Evolutionary conservation across 1,140 invertebrate genomes (phyloP).

Genomic region (Lordiphosa stackelbergi): DNA sequence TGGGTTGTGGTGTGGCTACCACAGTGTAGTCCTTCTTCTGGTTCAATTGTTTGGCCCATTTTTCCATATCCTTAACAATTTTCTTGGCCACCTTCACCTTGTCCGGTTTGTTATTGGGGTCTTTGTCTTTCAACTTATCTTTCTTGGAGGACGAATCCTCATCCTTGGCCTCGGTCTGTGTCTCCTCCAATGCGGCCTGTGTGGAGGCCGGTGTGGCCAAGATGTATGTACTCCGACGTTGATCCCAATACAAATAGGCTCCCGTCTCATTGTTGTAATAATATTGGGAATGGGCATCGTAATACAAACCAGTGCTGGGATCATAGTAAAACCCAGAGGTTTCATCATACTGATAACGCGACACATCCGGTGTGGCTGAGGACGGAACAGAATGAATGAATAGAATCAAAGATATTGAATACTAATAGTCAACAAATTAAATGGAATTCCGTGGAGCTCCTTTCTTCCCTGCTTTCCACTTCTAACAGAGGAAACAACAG

Average conservation of each 20-base stretch:
- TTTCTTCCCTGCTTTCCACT: no score
- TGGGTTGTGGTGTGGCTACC: conserved; percentile 63
- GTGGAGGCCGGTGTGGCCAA: conserved; percentile 82
- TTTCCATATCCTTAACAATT: conserved; percentile 97
- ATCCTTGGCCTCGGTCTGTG: conserved; percentile 44
- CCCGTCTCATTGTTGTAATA: conserved; percentile 93
- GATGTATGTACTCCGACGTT: conserved; percentile 87
- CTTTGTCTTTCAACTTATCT: conserved; percentile 67
- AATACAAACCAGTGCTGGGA: conserved; percentile 93
- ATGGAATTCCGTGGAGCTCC: no score
- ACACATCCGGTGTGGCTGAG: conserved; percentile 90
- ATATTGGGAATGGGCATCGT: conserved; percentile 96
- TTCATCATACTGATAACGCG: conserved; percentile 95
- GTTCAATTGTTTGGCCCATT: conserved; percentile 97
- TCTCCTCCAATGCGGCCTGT: conserved; percentile 69
- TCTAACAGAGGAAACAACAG: no score
- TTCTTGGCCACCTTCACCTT: conserved; percentile 98
- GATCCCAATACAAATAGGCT: conserved; percentile 97
- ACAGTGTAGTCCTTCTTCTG: conserved; percentile 91
- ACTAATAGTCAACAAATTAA: no score
- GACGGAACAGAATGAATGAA: conserved; percentile 1
- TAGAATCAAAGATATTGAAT: no score
- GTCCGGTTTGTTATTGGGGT: conserved; percentile 79
- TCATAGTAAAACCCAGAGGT: conserved; percentile 98
- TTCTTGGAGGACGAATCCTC: conserved; percentile 78